Conservation (phyloP, 2,113 vertebrate genomes). For the Anolis sagrei region DNA sequence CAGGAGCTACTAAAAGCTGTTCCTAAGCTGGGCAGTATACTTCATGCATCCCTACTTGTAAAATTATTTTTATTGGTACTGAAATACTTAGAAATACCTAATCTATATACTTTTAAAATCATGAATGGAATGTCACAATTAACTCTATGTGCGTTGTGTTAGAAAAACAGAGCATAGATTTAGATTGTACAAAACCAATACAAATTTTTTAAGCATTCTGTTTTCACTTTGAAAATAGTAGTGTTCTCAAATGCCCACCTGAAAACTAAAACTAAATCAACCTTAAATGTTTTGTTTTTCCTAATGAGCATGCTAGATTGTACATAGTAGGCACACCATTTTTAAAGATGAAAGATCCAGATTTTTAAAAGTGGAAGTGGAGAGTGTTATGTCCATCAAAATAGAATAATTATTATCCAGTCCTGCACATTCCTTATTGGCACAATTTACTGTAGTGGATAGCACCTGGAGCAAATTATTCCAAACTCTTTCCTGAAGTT, state of each 20-base stretch:
- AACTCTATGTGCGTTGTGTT: neutral
- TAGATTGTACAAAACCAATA: neutral
- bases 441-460: no score
- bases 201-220: neutral
- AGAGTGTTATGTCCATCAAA: no score
- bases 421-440: no score
- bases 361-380: no score
- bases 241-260: neutral
- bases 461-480: no score
- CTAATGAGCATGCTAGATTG: no score
- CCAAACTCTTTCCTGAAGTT: no score
- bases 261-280: neutral
- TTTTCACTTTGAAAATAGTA: neutral
- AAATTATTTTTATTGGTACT: conserved; percentile 17
- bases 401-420: no score
- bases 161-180: neutral
- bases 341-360: no score
- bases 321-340: no score
- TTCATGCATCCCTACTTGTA: conserved; percentile 23
- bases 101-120: neutral
- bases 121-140: no score
- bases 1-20: conserved; percentile 38
- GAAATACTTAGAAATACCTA: neutral
- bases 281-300: neutral
- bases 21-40: neutral